These are phyloP conservation scores for Salvelinus fontinalis DNA, from an alignment of 2,113 vertebrate genomes.

Conservation along the genomic window DNA sequence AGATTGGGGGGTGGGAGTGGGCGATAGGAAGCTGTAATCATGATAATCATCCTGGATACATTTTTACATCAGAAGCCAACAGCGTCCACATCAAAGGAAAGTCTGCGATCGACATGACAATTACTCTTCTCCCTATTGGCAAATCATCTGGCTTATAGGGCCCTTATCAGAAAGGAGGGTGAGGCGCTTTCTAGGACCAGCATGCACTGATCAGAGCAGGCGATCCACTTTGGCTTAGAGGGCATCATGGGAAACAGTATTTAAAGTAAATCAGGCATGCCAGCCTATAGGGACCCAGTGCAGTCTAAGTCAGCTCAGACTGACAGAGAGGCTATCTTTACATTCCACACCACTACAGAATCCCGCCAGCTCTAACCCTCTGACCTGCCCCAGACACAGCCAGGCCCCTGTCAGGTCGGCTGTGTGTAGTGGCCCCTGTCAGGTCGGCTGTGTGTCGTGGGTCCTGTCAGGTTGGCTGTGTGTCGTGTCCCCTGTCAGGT, in stretches of 20 bases:
- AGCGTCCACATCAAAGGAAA: conserved; percentile 59
- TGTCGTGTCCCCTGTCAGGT: neutral
- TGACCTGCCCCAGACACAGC: neutral
- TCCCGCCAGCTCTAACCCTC: neutral
- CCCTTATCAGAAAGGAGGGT: conserved; percentile 52
- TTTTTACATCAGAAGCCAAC: conserved; percentile 70
- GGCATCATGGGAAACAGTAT: conserved; percentile 42
- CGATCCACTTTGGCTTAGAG: conserved; percentile 9
- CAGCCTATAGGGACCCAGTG: conserved; percentile 25
- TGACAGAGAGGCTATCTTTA: neutral
- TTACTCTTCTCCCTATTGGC: conserved; percentile 49
- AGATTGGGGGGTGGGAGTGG: conserved; percentile 43
- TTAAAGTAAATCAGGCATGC: conserved; percentile 27
- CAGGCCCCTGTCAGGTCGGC: neutral
- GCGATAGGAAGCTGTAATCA: conserved; percentile 50
- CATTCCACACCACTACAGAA: neutral
- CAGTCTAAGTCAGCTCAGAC: neutral
- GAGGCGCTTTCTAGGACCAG: conserved; percentile 10
- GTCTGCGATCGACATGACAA: conserved; percentile 44
- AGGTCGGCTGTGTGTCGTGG: too few relatives aligned
- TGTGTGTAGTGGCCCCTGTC: too few relatives aligned
- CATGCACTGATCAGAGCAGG: conserved; percentile 16
- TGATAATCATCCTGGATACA: conserved; percentile 58
- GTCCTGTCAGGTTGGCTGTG: neutral
- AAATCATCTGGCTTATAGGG: conserved; percentile 44